Evolutionary conservation across 2,797 vertebrate genomes (phyloP), one percentile per base, ranked within the genome.

Genomic region (Cercopithecus diana): DNA sequence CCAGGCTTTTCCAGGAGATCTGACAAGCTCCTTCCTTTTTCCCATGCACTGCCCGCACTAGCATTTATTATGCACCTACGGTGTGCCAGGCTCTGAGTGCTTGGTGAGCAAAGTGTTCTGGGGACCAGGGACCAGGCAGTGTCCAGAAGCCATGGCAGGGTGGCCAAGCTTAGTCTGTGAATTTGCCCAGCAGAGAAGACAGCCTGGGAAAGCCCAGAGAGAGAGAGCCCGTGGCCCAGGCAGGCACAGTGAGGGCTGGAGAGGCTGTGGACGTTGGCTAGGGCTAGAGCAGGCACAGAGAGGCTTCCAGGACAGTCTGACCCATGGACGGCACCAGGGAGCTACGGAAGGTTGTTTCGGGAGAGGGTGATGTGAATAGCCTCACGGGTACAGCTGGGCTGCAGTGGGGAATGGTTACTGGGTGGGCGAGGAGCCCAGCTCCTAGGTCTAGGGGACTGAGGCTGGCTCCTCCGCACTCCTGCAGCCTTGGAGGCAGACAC

Each of bases 281-380:
- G n/a, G 17, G 43, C 67, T n/a, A 28, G 28, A 52, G 48, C 17
- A 1, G 79, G 30, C 2, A 12, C 4, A 28, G 67, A 50, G 72
- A 28, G 52, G 85, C 52, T 48, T 17, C 10, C 5, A 14, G 81
- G 33, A 28, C 30, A 1, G 20, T 50, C 28, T 5, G 28, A 26
- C 33, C 0, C 0, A 6, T 0, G 2, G 90, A 82, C 8, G 85
- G 52, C 17, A 43, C 86, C 81, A 87, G 93, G 94, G 96, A 96
- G 95, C 95, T 79, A 87, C 50, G 94, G 92, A 93, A 95, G 95
- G 95, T 58, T 94, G 85, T 89, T 91, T 92, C 7, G 50, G 45
- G 97, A 87, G 70, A 95, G 80, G 89, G 92, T 10, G 41, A 8
- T 83, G 90, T 67, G 97, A 77, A 72, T 94, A 20, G 91, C 95